Conservation (phyloP, 2,888 invertebrate genomes). For the Thera obeliscata region DNA sequence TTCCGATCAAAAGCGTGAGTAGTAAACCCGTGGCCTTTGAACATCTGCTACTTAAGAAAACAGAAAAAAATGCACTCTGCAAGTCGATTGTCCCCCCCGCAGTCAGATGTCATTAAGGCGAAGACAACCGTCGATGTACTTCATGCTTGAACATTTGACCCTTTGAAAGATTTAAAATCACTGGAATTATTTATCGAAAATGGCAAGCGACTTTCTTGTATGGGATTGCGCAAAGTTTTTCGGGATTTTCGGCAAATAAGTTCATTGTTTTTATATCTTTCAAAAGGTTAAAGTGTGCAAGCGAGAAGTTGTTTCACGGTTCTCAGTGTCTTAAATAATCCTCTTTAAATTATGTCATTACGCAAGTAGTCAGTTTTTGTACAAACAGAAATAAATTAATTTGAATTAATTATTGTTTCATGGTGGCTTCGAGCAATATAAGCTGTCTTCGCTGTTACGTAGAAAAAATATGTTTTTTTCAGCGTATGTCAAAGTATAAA, state of each 20-base stretch:
- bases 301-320: too few species aligned
- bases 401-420: slow-evolving; percentile 18
- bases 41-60: slow-evolving; percentile 72
- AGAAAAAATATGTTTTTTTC: not conserved
- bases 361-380: slow-evolving; percentile 27
- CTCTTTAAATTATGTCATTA: slow-evolving; percentile 54
- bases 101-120: slow-evolving; percentile 52
- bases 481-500: not conserved
- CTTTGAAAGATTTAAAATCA: too few species aligned
- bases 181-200: too few species aligned
- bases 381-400: slow-evolving; percentile 15
- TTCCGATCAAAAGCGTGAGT: slow-evolving; percentile 55
- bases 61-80: slow-evolving; percentile 50
- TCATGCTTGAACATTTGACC: too few species aligned
- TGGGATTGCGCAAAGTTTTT: too few species aligned
- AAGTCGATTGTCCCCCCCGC: slow-evolving; percentile 55
- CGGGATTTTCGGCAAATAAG: too few species aligned
- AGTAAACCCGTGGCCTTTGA: slow-evolving; percentile 65
- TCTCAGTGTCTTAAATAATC: slow-evolving; percentile 26
- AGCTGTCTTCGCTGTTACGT: not conserved
- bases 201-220: too few species aligned
- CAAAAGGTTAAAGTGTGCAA: too few species aligned
- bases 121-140: too few species aligned
- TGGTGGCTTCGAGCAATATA: not conserved
- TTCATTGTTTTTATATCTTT: too few species aligned